phyloP scores from a whole-genome alignment of 2,113 vertebrate genomes.

The Heterochromis multidens region DNA sequence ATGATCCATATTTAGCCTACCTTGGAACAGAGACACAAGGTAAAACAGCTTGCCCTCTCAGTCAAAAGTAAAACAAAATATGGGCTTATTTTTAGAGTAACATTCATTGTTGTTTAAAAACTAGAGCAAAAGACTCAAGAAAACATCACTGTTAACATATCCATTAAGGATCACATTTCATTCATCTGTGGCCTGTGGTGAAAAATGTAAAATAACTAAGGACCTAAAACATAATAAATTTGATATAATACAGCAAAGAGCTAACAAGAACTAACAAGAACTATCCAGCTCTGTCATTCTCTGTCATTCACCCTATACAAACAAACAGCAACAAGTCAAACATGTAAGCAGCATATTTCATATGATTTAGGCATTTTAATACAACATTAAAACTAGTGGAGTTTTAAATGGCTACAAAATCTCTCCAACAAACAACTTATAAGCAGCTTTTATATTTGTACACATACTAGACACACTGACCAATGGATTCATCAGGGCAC shows the following conservation, averaged over 20 bases:
- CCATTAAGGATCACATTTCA: background rate
- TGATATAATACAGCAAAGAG: accelerated
- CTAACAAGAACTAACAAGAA: background rate
- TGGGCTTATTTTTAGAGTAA: background rate
- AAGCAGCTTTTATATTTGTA: background rate
- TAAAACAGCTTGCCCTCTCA: background rate
- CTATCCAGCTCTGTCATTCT: background rate
- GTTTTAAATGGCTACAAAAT: background rate
- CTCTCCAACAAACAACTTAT: background rate
- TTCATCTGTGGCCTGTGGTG: background rate
- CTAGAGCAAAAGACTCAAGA: background rate
- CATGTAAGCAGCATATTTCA: too few relatives aligned
- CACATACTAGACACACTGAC: background rate
- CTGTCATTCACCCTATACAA: background rate
- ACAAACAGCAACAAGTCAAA: background rate
- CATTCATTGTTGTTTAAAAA: background rate
- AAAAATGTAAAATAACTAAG: background rate
- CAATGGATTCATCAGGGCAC: background rate
- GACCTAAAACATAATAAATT: background rate
- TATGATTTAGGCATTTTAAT: background rate
- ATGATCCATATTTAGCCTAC: background rate
- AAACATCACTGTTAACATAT: background rate
- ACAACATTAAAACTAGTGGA: background rate
- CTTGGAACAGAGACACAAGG: background rate
- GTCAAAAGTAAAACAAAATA: background rate